Conservation (phyloP, 2,888 invertebrate species). For the Eurytoma adleriae region DNA sequence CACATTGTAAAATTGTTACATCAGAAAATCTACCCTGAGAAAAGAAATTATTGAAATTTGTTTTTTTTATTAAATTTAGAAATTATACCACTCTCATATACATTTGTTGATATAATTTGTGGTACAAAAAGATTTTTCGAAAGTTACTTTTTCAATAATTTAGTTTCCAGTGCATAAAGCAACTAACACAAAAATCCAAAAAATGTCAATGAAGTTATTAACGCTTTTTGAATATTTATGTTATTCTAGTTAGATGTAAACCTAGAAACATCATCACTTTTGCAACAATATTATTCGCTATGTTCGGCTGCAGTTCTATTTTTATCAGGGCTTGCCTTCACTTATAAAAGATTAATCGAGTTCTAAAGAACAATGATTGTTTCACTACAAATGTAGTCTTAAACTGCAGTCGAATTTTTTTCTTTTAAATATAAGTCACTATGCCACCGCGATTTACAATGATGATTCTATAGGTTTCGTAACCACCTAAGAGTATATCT, state of each 20-base stretch:
- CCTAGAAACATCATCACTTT: slow-evolving; percentile 50
- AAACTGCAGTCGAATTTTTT: slow-evolving; percentile 24
- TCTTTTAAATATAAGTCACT: slow-evolving; percentile 49
- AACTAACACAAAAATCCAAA: slow-evolving; percentile 31
- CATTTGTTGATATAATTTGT: slow-evolving; percentile 6
- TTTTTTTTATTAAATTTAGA: background rate
- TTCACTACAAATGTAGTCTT: slow-evolving; percentile 16
- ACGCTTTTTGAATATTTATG: slow-evolving; percentile 22
- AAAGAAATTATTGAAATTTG: slow-evolving; percentile 33
- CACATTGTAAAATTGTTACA: slow-evolving; percentile 27
- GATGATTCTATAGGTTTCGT: slow-evolving; percentile 38
- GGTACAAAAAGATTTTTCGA: slow-evolving; percentile 12
- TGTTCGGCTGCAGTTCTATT: slow-evolving; percentile 17
- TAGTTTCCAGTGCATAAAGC: slow-evolving; percentile 16
- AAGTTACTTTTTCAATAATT: slow-evolving; percentile 7
- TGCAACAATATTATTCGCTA: slow-evolving; percentile 51
- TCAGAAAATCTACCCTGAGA: slow-evolving; percentile 10
- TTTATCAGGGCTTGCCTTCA: background rate
- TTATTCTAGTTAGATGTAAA: slow-evolving; percentile 43
- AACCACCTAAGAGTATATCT: slow-evolving; percentile 31
- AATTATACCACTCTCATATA: background rate
- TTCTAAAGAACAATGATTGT: slow-evolving; percentile 42
- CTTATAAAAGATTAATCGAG: slow-evolving; percentile 12
- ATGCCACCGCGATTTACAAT: slow-evolving; percentile 52
- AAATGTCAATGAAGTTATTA: slow-evolving; percentile 36